Evolutionary conservation across 2,113 vertebrate genomes (phyloP).

Genomic region (Hyaena hyaena): DNA sequence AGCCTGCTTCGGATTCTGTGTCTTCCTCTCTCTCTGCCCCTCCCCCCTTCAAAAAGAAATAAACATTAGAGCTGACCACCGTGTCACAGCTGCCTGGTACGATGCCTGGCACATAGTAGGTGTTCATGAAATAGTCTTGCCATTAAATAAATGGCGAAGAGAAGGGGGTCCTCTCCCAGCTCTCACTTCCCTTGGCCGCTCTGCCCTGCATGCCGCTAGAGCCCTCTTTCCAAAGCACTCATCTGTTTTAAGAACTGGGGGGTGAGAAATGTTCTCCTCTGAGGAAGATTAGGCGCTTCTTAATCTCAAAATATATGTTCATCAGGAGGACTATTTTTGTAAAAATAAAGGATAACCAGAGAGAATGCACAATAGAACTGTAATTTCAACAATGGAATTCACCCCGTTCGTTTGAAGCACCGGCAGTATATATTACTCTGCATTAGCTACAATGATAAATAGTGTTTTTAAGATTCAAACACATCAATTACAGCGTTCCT

Average conservation of each 20-base stretch:
- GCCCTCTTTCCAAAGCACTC: rapidly evolving
- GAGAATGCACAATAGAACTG: constrained; percentile 70
- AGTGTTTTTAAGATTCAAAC: constrained; percentile 69
- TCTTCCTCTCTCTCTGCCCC: too few relatives aligned
- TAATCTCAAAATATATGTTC: constrained; percentile 77
- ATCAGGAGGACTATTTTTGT: constrained; percentile 74
- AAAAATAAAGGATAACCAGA: constrained; percentile 77
- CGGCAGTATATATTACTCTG: background rate
- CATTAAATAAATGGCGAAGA: rapidly evolving
- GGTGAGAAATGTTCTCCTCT: background rate
- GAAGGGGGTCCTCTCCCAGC: rapidly evolving
- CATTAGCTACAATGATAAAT: constrained; percentile 72
- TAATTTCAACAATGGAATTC: constrained; percentile 70
- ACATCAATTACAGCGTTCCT: constrained; percentile 55
- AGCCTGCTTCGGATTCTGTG: too few relatives aligned
- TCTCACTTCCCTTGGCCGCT: rapidly evolving
- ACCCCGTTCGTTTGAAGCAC: constrained; percentile 66
- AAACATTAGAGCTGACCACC: rapidly evolving
- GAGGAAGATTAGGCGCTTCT: constrained; percentile 23
- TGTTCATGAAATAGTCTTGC: too few relatives aligned
- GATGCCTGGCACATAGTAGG: background rate
- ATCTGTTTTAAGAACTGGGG: background rate
- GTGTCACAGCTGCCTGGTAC: rapidly evolving
- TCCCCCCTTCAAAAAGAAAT: too few relatives aligned
- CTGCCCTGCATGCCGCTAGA: rapidly evolving